Percentiles rank a stretch among this genome's conserved stretches.
phyloP scores from a whole-genome alignment of 30 jellyfish, hydroid and myxozoan genomes.

The Aurelia sp. region DNA sequence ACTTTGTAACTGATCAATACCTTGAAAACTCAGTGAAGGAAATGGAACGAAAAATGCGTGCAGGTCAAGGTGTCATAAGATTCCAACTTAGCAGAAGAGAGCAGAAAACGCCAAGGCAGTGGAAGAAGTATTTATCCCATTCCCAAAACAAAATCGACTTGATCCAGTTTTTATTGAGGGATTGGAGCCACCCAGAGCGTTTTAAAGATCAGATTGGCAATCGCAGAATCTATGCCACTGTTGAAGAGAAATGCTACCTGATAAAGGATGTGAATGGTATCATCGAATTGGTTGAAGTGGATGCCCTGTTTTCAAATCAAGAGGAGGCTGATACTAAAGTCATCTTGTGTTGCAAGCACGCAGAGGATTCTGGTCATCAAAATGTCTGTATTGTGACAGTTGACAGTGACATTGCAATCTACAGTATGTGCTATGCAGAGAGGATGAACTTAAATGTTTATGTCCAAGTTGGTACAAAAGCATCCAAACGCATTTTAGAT shows the following conservation, averaged over 20 bases:
- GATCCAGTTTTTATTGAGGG: neutral
- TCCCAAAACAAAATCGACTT: neutral
- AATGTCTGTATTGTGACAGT: conserved; percentile 66
- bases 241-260: conserved; percentile 10
- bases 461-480: conserved; percentile 27
- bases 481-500: conserved; percentile 25
- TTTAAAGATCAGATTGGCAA: conserved; percentile 1
- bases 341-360: conserved; percentile 57
- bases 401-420: conserved; percentile 62
- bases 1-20: neutral
- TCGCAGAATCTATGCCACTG: conserved; percentile 37
- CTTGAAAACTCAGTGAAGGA: conserved; percentile 4
- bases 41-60: conserved; percentile 26
- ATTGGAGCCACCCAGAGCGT: conserved; percentile 24
- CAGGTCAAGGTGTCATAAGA: neutral
- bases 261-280: neutral
- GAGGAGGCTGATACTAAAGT: conserved; percentile 66
- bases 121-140: neutral
- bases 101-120: conserved; percentile 10
- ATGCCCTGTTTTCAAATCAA: conserved; percentile 19
- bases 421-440: conserved; percentile 34
- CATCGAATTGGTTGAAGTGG: neutral
- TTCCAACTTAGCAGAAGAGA: neutral
- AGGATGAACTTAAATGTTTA: conserved; percentile 9
- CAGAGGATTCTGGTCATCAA: too few species aligned